These are phyloP conservation scores for Zygaena filipendulae DNA, from an alignment of 2,888 invertebrate species.

Conservation along the genomic window DNA sequence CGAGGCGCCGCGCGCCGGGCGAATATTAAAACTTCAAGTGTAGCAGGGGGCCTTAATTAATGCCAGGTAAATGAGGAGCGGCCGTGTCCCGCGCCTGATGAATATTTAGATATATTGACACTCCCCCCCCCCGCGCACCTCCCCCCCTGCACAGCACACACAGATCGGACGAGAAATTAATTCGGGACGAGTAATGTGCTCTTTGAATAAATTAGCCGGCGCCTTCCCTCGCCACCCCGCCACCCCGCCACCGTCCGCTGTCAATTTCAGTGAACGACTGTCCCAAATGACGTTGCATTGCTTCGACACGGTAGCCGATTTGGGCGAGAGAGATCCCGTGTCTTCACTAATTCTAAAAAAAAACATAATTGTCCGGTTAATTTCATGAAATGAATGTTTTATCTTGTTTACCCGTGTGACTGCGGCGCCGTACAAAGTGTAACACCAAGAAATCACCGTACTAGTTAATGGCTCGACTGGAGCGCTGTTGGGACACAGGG, in stretches of 20 bases:
- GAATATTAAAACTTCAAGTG: constrained; percentile 25
- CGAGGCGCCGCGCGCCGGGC: constrained; percentile 15
- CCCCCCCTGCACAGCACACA: too few relatives aligned
- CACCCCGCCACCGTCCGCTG: not conserved
- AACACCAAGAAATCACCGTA: too few relatives aligned
- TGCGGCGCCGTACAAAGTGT: too few relatives aligned
- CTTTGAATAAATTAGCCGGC: constrained; percentile 30
- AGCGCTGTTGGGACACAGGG: too few relatives aligned
- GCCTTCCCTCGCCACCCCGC: constrained; percentile 5
- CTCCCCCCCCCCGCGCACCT: too few relatives aligned
- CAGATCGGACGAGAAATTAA: constrained; percentile 22
- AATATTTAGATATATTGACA: constrained; percentile 44
- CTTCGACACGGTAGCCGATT: constrained; percentile 9
- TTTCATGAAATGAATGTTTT: too few relatives aligned
- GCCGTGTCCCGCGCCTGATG: constrained; percentile 22
- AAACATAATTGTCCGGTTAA: too few relatives aligned
- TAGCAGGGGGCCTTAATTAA: constrained; percentile 29
- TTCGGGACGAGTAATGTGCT: constrained; percentile 21
- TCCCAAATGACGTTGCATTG: constrained; percentile 20
- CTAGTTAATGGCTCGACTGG: too few relatives aligned
- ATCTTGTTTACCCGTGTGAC: too few relatives aligned
- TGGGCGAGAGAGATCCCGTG: too few relatives aligned
- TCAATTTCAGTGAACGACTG: constrained; percentile 18
- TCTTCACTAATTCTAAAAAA: too few relatives aligned
- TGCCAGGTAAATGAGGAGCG: constrained; percentile 23